Evolutionary conservation across 2,797 vertebrate species (phyloP).

Genomic region (Characodon lateralis): DNA sequence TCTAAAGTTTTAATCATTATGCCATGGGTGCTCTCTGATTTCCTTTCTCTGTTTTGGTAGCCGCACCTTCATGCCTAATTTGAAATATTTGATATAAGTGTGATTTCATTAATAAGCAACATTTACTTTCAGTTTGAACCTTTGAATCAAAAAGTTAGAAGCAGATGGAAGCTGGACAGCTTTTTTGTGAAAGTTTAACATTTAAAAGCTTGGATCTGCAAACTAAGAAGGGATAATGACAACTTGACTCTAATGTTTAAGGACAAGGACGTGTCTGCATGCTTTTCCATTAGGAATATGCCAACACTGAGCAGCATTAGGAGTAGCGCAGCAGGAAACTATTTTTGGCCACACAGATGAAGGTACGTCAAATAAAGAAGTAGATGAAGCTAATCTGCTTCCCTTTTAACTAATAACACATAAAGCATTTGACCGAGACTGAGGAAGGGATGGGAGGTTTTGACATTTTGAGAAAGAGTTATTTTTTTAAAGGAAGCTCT

Average conservation of each 20-base stretch:
- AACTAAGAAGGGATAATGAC: neutral
- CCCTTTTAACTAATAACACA: neutral
- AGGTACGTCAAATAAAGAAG: slow-evolving; percentile 37
- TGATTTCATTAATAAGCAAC: neutral
- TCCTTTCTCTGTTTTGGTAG: neutral
- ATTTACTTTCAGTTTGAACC: neutral
- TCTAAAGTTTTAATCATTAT: neutral
- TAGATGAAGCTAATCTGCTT: neutral
- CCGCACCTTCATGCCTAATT: neutral
- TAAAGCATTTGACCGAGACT: neutral
- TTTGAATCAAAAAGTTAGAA: neutral
- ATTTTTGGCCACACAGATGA: slow-evolving; percentile 38
- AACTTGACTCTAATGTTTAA: neutral
- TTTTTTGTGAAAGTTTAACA: neutral
- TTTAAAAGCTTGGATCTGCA: neutral
- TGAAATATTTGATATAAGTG: neutral
- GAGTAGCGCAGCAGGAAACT: slow-evolving; percentile 48
- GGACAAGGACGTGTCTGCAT: neutral
- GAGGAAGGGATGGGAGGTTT: neutral
- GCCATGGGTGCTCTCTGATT: neutral
- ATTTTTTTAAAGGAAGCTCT: neutral
- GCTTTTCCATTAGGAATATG: neutral
- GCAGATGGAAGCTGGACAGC: neutral
- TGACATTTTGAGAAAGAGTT: neutral
- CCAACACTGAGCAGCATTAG: slow-evolving; percentile 28